Percentiles rank a stretch among this genome's conserved stretches.
These are phyloP conservation scores for Exephanes ischioxanthus DNA, from an alignment of 2,888 invertebrate genomes.

Conservation along the genomic window DNA sequence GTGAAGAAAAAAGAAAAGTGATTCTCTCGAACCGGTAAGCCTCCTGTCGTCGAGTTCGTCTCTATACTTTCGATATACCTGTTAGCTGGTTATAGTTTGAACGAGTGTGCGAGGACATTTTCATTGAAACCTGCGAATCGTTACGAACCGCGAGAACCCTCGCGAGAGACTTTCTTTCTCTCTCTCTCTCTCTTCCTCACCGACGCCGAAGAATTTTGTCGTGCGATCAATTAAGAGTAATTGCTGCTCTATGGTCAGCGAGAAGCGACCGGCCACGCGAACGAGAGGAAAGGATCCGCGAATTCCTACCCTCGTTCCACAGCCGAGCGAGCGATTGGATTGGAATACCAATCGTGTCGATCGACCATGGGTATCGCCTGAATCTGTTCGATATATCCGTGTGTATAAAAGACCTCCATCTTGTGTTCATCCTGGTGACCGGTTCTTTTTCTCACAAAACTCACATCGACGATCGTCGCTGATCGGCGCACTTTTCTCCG, in stretches of 20 bases:
- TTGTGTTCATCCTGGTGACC: slow-evolving; percentile 60
- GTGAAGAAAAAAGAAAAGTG: slow-evolving; percentile 28
- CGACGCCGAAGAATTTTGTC: slow-evolving; percentile 70
- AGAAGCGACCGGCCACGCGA: slow-evolving; percentile 66
- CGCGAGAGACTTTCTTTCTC: slow-evolving; percentile 17
- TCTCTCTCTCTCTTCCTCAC: background rate
- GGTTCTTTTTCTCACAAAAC: slow-evolving; percentile 65
- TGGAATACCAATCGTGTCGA: slow-evolving; percentile 74
- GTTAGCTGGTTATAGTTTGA: background rate
- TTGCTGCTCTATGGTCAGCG: slow-evolving; percentile 69
- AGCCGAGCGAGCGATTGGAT: slow-evolving; percentile 71
- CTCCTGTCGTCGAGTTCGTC: slow-evolving; percentile 9
- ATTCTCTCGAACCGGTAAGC: slow-evolving; percentile 47
- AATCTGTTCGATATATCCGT: slow-evolving; percentile 58
- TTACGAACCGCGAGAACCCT: slow-evolving; percentile 43
- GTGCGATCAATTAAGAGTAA: slow-evolving; percentile 77
- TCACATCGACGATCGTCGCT: slow-evolving; percentile 18
- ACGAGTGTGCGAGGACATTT: slow-evolving; percentile 4
- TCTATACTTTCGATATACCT: slow-evolving; percentile 18
- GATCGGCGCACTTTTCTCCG: slow-evolving; percentile 14
- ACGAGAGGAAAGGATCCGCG: slow-evolving; percentile 71
- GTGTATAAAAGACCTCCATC: slow-evolving; percentile 58
- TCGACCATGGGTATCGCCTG: slow-evolving; percentile 53
- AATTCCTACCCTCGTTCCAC: slow-evolving; percentile 71
- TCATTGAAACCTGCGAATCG: slow-evolving; percentile 61